phyloP scores from a whole-genome alignment of 2,888 invertebrate species.

The Dyspetes luteomarginatus region DNA sequence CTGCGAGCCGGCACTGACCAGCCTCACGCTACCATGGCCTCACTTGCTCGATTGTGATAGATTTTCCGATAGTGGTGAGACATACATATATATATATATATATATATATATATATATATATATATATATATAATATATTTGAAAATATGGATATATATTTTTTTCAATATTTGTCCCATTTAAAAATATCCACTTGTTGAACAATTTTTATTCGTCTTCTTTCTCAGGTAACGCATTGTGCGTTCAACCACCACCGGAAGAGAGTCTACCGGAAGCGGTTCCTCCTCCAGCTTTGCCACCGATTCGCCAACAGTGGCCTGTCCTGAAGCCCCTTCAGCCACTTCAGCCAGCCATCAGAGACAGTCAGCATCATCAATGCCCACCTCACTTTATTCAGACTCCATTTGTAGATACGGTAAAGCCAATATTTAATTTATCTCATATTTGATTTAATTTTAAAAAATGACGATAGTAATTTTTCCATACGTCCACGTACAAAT shows the following conservation, averaged over 20 bases:
- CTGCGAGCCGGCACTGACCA: conserved; percentile 88
- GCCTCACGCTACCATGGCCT: conserved; percentile 88
- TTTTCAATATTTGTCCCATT: not conserved
- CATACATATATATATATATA: too few species aligned
- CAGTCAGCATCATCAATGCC: conserved; percentile 84
- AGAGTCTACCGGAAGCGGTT: conserved; percentile 71
- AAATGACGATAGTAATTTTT: too few species aligned
- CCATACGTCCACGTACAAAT: too few species aligned
- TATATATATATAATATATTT: too few species aligned
- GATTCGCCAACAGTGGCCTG: conserved; percentile 75
- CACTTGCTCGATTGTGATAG: conserved; percentile 90
- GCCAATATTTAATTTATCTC: not conserved
- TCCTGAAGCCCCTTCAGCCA: conserved; percentile 72
- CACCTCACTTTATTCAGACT: conserved; percentile 86
- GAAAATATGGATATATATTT: too few species aligned
- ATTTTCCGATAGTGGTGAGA: conserved; percentile 88
- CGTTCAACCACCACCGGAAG: conserved; percentile 84
- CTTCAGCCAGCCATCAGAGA: conserved; percentile 69
- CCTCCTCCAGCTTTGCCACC: conserved; percentile 69
- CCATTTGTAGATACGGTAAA: conserved; percentile 82
- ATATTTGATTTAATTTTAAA: too few species aligned
- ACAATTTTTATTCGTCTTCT: not conserved
- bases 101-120: too few species aligned
- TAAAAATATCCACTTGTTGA: not conserved
- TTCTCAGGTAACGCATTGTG: conserved; percentile 83